Evolutionary conservation across 2,113 vertebrate genomes (phyloP), one percentile per base, ranked within the genome.

Genomic region (Todiramphus chloris): DNA sequence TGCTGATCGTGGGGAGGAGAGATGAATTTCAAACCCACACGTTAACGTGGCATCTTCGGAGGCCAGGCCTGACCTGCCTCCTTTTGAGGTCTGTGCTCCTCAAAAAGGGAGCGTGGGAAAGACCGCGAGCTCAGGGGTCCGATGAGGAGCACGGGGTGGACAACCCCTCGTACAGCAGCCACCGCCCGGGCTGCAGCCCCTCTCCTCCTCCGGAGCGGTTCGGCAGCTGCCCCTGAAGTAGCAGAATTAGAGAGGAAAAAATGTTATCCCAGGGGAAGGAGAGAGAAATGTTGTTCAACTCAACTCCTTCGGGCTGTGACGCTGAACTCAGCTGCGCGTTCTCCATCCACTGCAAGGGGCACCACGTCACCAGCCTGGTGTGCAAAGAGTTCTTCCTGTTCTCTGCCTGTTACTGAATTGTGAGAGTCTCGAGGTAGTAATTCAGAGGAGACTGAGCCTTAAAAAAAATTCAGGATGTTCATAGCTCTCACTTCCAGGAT

Each of bases 11-110:
- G 73, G 81, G 84, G 59, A 67, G 84, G 48, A 87, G 89, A 74
- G 66, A 60, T 13, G 37, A 30, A 20, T 73, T 79, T 58, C 81
- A 76, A 70, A 88, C 75, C 68, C 93, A 58, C 59, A 2, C 12
- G 3, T 55, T n/a, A 31, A 30, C 1, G 10, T 0, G 2, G 9
- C 46, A n/a, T 59, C 16, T 64, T 62, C 2, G 1, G 51, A 53
- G 46, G 39, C 35, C 35, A 6, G 68, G 63, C 25, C 80, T 46
- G 70, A 81, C 35, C 30, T 16, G 59, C 44, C 44, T 66, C 4
- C 0, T 19, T 58, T 85, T 66, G 37, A 46, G 41, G 55, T 31
- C 21, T 43, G 23, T 35, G 50, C 50, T 84, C 31, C 68, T 79
- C 59, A 10, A 12, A 74, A 55, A 13, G 15, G 60, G 53, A 33